Percentiles rank a stretch among this genome's conserved stretches.
Conservation (phyloP, 2,888 invertebrate genomes). For the Abrostola tripartita region DNA sequence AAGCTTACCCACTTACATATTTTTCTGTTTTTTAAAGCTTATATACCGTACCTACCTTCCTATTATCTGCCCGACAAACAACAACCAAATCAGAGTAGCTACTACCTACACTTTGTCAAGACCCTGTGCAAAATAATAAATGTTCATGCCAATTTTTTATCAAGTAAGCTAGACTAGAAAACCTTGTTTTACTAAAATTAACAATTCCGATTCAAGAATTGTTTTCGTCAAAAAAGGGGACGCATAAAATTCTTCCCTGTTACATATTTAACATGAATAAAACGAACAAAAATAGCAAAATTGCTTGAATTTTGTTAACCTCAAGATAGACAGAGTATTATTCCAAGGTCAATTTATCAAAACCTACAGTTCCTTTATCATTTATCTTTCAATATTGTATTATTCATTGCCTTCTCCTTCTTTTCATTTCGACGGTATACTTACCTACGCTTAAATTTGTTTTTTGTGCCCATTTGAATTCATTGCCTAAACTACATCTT, state of each 20-base stretch:
- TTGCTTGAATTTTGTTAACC: slow-evolving; percentile 33
- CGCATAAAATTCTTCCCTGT: slow-evolving; percentile 2
- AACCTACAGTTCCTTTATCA: too few species aligned
- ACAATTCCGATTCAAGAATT: slow-evolving; percentile 27
- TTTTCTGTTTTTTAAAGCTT: too few species aligned
- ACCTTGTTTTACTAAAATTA: slow-evolving; percentile 23
- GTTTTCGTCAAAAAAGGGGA: slow-evolving; percentile 6
- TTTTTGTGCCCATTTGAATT: too few species aligned
- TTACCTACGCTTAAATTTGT: too few species aligned
- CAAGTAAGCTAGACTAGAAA: slow-evolving; percentile 7
- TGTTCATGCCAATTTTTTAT: not conserved
- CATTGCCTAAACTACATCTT: too few species aligned
- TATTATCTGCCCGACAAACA: too few species aligned
- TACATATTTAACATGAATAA: slow-evolving; percentile 33
- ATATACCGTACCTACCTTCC: too few species aligned
- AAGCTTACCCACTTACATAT: too few species aligned
- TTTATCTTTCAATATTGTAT: not conserved
- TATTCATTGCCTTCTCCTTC: not conserved
- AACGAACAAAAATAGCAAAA: slow-evolving; percentile 7
- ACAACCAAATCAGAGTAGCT: too few species aligned
- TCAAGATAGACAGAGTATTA: slow-evolving; percentile 2
- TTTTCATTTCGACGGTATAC: not conserved
- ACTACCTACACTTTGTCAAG: too few species aligned
- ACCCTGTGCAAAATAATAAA: not conserved
- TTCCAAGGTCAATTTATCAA: slow-evolving; percentile 10